A percentile compares a stretch with the other conserved stretches of the same genome.
Evolutionary conservation across 1,140 invertebrate genomes (phyloP).

Genomic region (Neodiprion pinetum): DNA sequence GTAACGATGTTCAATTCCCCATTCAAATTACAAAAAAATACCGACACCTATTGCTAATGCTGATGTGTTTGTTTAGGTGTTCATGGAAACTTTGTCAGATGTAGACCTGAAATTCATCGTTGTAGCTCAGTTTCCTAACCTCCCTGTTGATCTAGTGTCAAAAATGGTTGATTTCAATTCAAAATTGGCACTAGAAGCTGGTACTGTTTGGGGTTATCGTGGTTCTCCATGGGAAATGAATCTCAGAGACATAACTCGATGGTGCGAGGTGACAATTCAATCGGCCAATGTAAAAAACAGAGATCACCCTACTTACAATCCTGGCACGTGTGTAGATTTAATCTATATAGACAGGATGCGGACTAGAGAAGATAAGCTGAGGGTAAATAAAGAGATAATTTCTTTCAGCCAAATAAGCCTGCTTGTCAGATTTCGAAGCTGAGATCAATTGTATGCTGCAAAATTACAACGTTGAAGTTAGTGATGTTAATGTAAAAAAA

Average conservation of each 20-base stretch:
- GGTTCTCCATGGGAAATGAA: constrained; percentile 98
- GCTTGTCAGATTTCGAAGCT: no score
- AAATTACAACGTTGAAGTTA: no score
- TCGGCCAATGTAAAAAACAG: constrained; percentile 24
- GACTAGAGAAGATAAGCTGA: constrained; percentile 72
- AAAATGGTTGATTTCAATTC: constrained; percentile 86
- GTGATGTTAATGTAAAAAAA: no score
- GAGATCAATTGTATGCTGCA: no score
- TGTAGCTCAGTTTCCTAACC: constrained; percentile 62
- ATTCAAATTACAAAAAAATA: background rate
- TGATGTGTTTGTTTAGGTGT: constrained; percentile 67
- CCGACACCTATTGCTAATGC: background rate
- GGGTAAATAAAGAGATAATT: constrained; percentile 48
- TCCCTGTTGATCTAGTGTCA: constrained; percentile 66
- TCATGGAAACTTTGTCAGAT: constrained; percentile 79
- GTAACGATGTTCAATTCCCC: background rate
- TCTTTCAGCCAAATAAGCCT: no score
- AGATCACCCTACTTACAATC: constrained; percentile 51
- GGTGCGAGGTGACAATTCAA: constrained; percentile 76
- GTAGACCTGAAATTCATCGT: constrained; percentile 78
- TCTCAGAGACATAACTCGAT: constrained; percentile 91
- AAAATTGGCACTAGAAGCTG: constrained; percentile 70
- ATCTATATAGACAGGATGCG: constrained; percentile 87
- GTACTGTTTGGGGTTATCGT: constrained; percentile 73
- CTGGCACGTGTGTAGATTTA: constrained; percentile 74